Evolutionary conservation across 2,888 invertebrate genomes (phyloP).

Genomic region (Caenorhabditis angaria): DNA sequence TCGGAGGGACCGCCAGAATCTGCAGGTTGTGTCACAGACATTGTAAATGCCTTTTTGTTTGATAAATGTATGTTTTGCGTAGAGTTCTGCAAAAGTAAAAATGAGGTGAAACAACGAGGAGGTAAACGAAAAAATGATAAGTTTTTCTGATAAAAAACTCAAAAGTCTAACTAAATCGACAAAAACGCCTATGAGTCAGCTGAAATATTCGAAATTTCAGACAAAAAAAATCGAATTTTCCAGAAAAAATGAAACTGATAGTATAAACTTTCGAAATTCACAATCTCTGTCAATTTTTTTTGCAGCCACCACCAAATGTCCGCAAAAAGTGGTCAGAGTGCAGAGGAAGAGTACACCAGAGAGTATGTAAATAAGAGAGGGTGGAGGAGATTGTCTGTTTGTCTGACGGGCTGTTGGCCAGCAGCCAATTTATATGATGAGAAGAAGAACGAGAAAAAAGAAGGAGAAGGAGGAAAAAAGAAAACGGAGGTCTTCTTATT

Average conservation of each 20-base stretch:
- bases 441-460: neutral
- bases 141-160: too few relatives aligned
- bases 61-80: neutral
- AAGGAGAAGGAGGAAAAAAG: neutral
- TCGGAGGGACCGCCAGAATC: constrained; percentile 26
- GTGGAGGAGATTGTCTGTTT: neutral
- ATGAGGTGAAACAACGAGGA: constrained; percentile 11
- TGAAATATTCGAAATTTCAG: too few relatives aligned
- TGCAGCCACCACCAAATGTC: neutral
- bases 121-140: neutral
- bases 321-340: neutral
- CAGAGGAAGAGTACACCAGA: neutral
- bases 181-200: too few relatives aligned
- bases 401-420: constrained; percentile 2
- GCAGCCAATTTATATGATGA: neutral
- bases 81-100: constrained; percentile 10
- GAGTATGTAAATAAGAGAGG: neutral
- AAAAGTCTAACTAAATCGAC: too few relatives aligned
- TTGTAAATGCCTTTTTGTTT: constrained; percentile 6
- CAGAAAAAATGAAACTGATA: neutral
- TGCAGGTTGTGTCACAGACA: constrained; percentile 48
- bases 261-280: neutral
- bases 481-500: neutral
- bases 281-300: too few relatives aligned
- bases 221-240: too few relatives aligned